A percentile compares a stretch with the other conserved stretches of the same genome.
These are phyloP conservation scores for Ochlodes sylvanus DNA, from an alignment of 2,888 invertebrate genomes.

Conservation along the genomic window DNA sequence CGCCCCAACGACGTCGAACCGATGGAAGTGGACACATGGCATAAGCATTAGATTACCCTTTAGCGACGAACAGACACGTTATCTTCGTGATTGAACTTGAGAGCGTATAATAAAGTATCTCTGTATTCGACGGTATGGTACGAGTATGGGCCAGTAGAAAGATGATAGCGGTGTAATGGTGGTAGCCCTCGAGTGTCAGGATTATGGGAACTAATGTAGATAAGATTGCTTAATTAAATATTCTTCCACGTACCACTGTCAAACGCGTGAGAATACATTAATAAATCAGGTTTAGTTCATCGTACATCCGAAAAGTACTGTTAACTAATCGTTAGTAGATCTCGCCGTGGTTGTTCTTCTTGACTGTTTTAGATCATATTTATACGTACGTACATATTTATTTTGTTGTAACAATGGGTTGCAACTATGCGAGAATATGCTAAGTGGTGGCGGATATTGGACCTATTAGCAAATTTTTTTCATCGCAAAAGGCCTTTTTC, in stretches of 20 bases:
- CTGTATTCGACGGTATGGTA: conserved; percentile 42
- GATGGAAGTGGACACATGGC: conserved; percentile 66
- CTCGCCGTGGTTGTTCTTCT: no score
- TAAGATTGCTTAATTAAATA: conserved; percentile 12
- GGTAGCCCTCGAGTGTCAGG: conserved; percentile 51
- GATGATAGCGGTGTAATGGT: conserved; percentile 47
- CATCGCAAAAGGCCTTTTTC: no score
- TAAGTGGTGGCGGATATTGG: no score
- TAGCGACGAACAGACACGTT: conserved; percentile 64
- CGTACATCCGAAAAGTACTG: neutral
- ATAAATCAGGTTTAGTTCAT: neutral
- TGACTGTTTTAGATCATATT: no score
- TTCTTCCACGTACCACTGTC: neutral
- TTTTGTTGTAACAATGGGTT: no score
- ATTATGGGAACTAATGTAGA: conserved; percentile 44
- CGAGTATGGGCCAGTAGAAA: conserved; percentile 46
- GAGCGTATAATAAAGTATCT: conserved; percentile 70
- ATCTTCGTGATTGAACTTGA: conserved; percentile 75
- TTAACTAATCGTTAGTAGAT: no score
- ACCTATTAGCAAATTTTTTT: no score
- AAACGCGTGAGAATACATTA: neutral
- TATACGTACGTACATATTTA: no score
- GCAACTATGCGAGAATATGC: no score
- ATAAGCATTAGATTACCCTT: conserved; percentile 69
- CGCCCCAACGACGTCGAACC: conserved; percentile 15